Evolutionary conservation across 2,888 invertebrate genomes (phyloP), one percentile per base, ranked within the genome.

Genomic region (Amiota minor): DNA sequence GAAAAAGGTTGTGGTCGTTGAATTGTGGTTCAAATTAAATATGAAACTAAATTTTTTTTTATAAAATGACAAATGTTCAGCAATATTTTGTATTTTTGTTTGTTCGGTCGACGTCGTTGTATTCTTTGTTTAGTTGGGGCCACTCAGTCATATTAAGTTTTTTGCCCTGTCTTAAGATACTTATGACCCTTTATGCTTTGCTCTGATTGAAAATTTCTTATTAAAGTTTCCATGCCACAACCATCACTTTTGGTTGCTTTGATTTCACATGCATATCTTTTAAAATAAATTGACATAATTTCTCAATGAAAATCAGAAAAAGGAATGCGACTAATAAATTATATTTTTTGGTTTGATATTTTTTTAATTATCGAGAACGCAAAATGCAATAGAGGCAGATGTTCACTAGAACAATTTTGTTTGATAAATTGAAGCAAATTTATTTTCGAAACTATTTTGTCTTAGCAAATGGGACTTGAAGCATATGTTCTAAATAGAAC

Each of bases 241-340:
- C 23, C 23, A 23, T 8, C 35, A 35, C 35, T 35, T 35, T 35
- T 35, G 35, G n/a, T 3, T 23, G 50, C 18, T 53, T 35, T 53
- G 67, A 20, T 68, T 68, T 20, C 6, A 53, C 53, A 35, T 35
- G 3, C 23, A 6, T 8, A 53, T 68, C 53, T 23, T 53, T n/a
- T 68, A 53, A 23, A 68, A 68, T 65, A 65, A 65, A 65, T 65
- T 65, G 47, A 65, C 65, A 65, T 65, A 46, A 68, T 68, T 50
- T 68, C 20, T 50, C 23, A 68, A 68, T 50, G 23, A 14, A 68
- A 68, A 35, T 35, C 35, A 35, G 35, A 23, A 68, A 62, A 62
- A 65, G 47, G 12, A 65, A 68, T 68, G n/a, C n/a, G 59, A n/a
- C 45, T 14, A 62, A 35, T 35, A 35, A 35, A 35, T 35, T 35